These are phyloP conservation scores for Endotricha flammealis DNA, from an alignment of 2,888 invertebrate genomes.

Conservation along the genomic window DNA sequence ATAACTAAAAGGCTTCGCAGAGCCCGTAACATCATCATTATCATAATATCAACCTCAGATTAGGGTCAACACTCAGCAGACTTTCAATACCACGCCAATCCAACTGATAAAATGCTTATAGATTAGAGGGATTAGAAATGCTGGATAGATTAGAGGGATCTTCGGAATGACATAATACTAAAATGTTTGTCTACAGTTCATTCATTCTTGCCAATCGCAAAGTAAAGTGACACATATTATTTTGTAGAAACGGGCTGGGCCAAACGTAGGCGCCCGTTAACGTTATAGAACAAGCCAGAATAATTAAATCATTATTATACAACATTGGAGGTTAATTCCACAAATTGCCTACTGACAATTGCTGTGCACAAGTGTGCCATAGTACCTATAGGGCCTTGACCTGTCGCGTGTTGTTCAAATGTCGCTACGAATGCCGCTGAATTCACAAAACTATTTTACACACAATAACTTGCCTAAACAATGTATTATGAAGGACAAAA, in stretches of 20 bases:
- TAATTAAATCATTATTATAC: constrained; percentile 36
- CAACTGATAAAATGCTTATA: no score
- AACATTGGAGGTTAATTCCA: constrained; percentile 46
- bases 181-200: no score
- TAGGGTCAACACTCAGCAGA: no score
- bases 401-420: constrained; percentile 58
- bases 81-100: no score
- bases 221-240: no score
- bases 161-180: no score
- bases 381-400: constrained; percentile 52
- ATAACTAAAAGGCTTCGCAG: no score
- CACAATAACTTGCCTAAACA: constrained; percentile 16
- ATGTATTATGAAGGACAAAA: constrained; percentile 14
- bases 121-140: no score
- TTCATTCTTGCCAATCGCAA: no score
- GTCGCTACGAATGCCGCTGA: constrained; percentile 39
- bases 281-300: neutral
- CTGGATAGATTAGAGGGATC: no score
- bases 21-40: no score
- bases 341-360: constrained; percentile 62
- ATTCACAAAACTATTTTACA: constrained; percentile 24
- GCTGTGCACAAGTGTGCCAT: constrained; percentile 34
- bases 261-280: neutral
- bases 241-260: neutral
- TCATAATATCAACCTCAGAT: no score